Percentiles rank a stretch among this genome's conserved stretches.
These are phyloP conservation scores for Gavia stellata DNA, from an alignment of 2,113 vertebrate genomes.

Conservation along the genomic window DNA sequence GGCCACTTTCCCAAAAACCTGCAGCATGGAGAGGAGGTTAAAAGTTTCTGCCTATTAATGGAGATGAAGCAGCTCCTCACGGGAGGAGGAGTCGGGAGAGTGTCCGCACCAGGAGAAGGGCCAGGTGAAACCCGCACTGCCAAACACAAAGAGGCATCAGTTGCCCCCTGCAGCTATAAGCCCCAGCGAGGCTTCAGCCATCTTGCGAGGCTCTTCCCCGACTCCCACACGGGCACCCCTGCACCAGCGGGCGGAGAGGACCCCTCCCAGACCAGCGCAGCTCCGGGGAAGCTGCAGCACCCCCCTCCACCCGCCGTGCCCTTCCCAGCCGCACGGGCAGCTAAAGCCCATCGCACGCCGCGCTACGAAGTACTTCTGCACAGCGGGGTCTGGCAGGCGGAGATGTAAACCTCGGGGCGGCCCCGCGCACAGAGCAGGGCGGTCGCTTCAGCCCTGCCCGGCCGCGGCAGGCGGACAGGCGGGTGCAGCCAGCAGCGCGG, in stretches of 20 bases:
- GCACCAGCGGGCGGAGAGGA: fast-evolving
- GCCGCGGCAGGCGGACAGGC: background rate
- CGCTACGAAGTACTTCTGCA: fast-evolving
- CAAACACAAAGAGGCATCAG: background rate
- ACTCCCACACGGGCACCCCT: background rate
- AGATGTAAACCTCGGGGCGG: fast-evolving
- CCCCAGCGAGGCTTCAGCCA: background rate
- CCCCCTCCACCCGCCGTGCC: no score
- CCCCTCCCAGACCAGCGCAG: background rate
- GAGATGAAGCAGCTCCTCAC: fast-evolving
- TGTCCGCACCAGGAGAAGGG: background rate
- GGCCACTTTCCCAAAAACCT: background rate
- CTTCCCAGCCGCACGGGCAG: background rate
- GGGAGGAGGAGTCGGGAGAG: background rate
- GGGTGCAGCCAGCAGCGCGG: background rate
- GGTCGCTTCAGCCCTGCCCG: background rate
- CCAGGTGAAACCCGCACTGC: background rate
- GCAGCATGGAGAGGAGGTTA: fast-evolving
- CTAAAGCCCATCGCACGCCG: fast-evolving
- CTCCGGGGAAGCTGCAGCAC: background rate
- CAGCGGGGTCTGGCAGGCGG: background rate
- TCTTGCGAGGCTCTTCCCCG: background rate
- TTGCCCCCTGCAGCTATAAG: fast-evolving
- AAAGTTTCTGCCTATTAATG: fast-evolving
- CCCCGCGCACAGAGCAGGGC: background rate